Conservation (phyloP, 2,113 vertebrate genomes). For the Oreocharis arfaki region DNA sequence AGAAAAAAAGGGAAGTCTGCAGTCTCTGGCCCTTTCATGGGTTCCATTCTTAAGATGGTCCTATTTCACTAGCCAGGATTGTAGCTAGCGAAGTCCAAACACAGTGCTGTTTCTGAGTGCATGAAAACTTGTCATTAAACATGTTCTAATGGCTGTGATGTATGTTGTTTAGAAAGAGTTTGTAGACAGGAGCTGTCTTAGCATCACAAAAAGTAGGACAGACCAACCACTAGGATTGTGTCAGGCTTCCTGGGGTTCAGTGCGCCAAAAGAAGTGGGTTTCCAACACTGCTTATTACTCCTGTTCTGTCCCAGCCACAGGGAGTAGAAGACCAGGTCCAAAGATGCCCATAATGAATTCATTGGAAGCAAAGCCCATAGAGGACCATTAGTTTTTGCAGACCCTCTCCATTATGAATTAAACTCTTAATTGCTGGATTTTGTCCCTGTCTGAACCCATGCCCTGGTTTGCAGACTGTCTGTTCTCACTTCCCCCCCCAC, state of each 20-base stretch:
- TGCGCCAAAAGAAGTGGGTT: neutral
- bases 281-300: neutral
- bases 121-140: neutral
- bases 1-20: neutral
- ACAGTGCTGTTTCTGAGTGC: neutral
- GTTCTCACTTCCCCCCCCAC: neutral
- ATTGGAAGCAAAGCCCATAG: neutral
- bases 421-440: neutral
- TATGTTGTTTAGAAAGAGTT: neutral
- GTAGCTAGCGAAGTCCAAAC: neutral
- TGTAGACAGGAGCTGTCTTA: neutral
- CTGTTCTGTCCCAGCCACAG: neutral
- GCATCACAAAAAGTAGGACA: neutral
- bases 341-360: neutral
- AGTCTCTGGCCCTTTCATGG: neutral
- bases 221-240: neutral
- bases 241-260: neutral
- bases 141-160: neutral
- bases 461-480: neutral
- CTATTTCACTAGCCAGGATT: neutral
- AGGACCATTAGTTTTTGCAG: neutral
- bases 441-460: neutral
- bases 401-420: neutral
- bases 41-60: neutral
- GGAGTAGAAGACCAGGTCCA: neutral